Conservation (phyloP, 2,888 invertebrate species). For the Macrosoma leucophasiata region DNA sequence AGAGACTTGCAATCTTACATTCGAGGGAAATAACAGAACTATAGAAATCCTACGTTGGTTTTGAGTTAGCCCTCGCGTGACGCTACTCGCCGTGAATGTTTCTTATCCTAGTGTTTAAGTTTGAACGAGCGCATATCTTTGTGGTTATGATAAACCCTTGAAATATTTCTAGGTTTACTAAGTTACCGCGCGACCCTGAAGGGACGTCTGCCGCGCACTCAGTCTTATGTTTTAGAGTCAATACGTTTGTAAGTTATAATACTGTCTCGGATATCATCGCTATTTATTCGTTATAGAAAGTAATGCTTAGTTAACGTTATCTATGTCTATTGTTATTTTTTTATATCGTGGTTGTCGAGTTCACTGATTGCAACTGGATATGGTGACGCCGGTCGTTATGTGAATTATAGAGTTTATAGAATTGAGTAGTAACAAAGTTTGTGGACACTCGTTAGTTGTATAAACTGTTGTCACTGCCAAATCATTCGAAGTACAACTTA, state of each 20-base stretch:
- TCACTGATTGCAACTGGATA: conserved; percentile 29
- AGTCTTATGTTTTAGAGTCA: conserved; percentile 55
- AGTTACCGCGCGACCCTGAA: conserved; percentile 39
- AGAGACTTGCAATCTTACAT: conserved; percentile 50
- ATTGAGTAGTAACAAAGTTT: conserved; percentile 34
- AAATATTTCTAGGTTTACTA: conserved; percentile 57
- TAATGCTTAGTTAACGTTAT: conserved; percentile 39
- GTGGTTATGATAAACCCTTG: conserved; percentile 55
- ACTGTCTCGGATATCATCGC: conserved; percentile 41
- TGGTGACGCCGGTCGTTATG: conserved; percentile 33
- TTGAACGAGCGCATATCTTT: conserved; percentile 65
- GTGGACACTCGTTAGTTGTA: conserved; percentile 32
- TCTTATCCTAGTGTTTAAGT: conserved; percentile 57
- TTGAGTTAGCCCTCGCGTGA: conserved; percentile 22
- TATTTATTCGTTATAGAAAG: conserved; percentile 46
- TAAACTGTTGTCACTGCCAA: conserved; percentile 58
- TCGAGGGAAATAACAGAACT: conserved; percentile 28
- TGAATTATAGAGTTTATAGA: conserved; percentile 39
- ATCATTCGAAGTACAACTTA: conserved; percentile 58
- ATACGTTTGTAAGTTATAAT: no score
- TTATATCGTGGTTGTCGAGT: conserved; percentile 39
- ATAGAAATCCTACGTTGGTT: conserved; percentile 10
- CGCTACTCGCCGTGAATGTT: conserved; percentile 36
- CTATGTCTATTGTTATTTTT: conserved; percentile 37
- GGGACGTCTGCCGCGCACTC: conserved; percentile 43